A percentile compares a stretch with the other conserved stretches of the same genome.
These are phyloP conservation scores for Lasioglossum albipes DNA, from an alignment of 1,140 invertebrate genomes.

Conservation along the genomic window DNA sequence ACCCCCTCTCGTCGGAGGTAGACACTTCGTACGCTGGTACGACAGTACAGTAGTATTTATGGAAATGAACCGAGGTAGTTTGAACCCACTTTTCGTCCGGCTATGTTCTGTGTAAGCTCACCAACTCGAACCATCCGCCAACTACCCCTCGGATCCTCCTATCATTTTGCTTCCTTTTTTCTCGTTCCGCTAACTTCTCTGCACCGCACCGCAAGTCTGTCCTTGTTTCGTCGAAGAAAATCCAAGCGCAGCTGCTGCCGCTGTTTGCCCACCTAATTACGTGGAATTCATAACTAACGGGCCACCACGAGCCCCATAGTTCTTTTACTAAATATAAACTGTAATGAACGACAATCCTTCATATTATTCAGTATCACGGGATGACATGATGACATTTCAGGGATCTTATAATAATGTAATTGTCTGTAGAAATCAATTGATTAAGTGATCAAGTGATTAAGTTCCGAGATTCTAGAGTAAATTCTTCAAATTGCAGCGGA, in stretches of 20 bases:
- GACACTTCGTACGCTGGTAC: conserved; percentile 42
- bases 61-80: conserved; percentile 76
- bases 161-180: conserved; percentile 32
- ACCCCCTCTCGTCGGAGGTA: conserved; percentile 17
- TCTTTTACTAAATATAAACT: conserved; percentile 55
- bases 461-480: too few species aligned
- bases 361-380: too few species aligned
- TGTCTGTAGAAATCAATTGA: too few species aligned
- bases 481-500: too few species aligned
- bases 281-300: conserved; percentile 74
- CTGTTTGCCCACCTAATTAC: conserved; percentile 76
- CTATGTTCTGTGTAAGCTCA: conserved; percentile 24
- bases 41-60: conserved; percentile 72
- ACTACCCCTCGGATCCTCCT: conserved; percentile 4
- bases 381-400: too few species aligned
- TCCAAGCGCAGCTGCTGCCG: conserved; percentile 58
- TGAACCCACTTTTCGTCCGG: conserved; percentile 67
- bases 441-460: too few species aligned
- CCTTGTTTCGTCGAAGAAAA: conserved; percentile 50
- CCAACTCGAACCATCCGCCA: conserved; percentile 4
- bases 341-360: background rate
- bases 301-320: conserved; percentile 39
- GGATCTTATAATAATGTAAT: too few species aligned
- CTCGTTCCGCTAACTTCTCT: background rate
- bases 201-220: background rate